phyloP scores from a whole-genome alignment of 2,113 vertebrate genomes.

The Scolopax mira region DNA sequence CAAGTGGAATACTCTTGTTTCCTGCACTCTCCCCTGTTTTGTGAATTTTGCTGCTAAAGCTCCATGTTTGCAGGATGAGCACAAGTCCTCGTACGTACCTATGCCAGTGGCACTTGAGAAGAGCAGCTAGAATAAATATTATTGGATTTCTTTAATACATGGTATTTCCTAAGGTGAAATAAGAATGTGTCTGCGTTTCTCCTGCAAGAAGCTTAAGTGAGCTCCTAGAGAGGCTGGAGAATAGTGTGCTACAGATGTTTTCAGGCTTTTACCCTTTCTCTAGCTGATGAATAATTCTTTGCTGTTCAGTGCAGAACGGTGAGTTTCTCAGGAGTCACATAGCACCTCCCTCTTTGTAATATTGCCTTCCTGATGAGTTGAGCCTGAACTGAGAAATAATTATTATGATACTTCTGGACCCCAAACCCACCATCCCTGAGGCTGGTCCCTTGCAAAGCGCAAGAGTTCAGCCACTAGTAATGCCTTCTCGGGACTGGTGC shows the following conservation, averaged over 20 bases:
- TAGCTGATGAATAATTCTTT: background rate
- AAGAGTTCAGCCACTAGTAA: background rate
- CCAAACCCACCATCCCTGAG: background rate
- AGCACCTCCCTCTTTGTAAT: background rate
- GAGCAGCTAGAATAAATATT: background rate
- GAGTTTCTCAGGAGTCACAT: background rate
- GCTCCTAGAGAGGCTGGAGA: background rate
- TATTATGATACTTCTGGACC: background rate
- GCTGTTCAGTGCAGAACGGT: background rate
- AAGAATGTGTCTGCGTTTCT: background rate
- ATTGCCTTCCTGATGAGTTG: background rate
- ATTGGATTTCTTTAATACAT: background rate
- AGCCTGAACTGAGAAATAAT: background rate
- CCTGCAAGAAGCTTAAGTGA: background rate
- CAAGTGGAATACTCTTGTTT: background rate
- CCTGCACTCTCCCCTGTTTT: background rate
- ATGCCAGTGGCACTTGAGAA: background rate
- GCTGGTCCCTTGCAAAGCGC: background rate
- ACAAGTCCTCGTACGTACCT: accelerated
- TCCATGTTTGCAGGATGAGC: background rate
- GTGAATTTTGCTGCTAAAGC: background rate
- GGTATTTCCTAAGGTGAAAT: background rate
- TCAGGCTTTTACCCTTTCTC: background rate
- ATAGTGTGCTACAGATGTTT: background rate
- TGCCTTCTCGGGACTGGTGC: background rate